A percentile compares a stretch with the other conserved stretches of the same genome.
Evolutionary conservation across 1,140 invertebrate genomes (phyloP).

Genomic region (Pinna nobilis): DNA sequence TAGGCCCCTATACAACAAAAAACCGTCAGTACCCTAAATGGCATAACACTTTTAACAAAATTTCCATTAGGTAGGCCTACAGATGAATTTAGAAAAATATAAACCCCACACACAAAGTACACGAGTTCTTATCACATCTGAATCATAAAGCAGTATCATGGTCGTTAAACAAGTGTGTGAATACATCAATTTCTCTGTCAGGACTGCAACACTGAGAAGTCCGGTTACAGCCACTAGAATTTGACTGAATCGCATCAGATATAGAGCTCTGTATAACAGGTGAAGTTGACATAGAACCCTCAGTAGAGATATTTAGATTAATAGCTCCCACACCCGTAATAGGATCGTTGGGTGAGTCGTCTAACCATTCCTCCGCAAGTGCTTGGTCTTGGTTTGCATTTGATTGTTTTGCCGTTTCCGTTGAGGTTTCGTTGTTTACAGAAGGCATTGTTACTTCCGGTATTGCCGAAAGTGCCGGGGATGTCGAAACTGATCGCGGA

Average conservation of each 20-base stretch:
- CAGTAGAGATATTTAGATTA: neutral
- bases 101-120: too few species aligned
- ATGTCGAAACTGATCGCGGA: neutral
- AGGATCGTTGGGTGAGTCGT: neutral
- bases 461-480: conserved; percentile 12
- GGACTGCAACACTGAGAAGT: neutral
- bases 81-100: too few species aligned
- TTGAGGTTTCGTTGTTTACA: neutral
- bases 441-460: conserved; percentile 8
- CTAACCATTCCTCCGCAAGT: neutral
- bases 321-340: neutral
- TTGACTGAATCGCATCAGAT: neutral
- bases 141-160: too few species aligned
- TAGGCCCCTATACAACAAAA: too few species aligned
- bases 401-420: neutral
- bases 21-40: too few species aligned
- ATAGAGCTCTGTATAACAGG: neutral
- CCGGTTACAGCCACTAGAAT: neutral
- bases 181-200: conserved; percentile 26
- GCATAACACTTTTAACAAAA: too few species aligned
- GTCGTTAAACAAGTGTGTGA: conserved; percentile 37
- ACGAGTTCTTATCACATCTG: too few species aligned
- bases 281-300: neutral
- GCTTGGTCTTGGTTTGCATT: neutral
- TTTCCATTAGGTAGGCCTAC: too few species aligned